A percentile compares a stretch with the other conserved stretches of the same genome.
These are phyloP conservation scores for Odontomyia ornata DNA, from an alignment of 2,888 invertebrate species.

Conservation along the genomic window DNA sequence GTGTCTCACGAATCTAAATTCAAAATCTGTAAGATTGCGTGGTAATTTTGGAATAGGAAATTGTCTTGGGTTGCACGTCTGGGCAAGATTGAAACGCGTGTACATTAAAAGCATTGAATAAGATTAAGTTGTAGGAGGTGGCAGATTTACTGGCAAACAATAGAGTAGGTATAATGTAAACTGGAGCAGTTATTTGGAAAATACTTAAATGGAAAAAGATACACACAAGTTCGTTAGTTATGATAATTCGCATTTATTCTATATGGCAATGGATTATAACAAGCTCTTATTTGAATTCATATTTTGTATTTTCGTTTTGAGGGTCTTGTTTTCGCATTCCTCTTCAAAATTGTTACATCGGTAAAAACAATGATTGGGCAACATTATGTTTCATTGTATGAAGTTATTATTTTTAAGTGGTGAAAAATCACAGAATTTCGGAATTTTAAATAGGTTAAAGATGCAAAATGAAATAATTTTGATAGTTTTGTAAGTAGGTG, in stretches of 20 bases:
- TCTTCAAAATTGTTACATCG: neutral
- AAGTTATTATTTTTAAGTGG: no score
- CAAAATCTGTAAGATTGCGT: slow-evolving; percentile 10
- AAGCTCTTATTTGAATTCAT: neutral
- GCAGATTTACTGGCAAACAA: neutral
- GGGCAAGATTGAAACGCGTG: neutral
- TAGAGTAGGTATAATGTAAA: neutral
- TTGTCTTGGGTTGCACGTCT: neutral
- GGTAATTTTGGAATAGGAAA: slow-evolving; percentile 10
- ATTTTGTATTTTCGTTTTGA: neutral
- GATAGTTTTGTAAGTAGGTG: no score
- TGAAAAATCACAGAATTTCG: no score
- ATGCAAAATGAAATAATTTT: no score
- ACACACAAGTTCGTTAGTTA: slow-evolving; percentile 5
- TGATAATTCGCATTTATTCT: slow-evolving; percentile 9
- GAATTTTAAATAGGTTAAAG: no score
- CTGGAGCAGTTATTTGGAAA: slow-evolving; percentile 15
- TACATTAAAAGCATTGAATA: neutral
- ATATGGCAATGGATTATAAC: neutral
- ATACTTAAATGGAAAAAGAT: neutral
- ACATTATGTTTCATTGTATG: no score
- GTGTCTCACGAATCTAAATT: slow-evolving; percentile 5
- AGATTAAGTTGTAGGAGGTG: neutral
- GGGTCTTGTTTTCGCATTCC: neutral
- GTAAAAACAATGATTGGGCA: neutral